A percentile compares a stretch with the other conserved stretches of the same genome.
These are phyloP conservation scores for Cinclus cinclus DNA, from an alignment of 2,113 vertebrate species.

Conservation along the genomic window DNA sequence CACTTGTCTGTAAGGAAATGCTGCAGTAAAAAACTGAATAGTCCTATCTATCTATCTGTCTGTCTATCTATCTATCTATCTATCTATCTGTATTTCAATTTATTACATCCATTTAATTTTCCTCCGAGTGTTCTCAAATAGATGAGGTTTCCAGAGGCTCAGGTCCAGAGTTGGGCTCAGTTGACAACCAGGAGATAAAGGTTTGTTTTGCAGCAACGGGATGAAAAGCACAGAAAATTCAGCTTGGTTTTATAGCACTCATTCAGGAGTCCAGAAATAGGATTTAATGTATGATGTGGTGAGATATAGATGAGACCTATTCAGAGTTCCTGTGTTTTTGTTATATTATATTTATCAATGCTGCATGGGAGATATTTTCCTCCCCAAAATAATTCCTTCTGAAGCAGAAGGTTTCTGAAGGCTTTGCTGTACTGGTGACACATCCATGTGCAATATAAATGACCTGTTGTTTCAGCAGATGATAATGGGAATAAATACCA, in stretches of 20 bases:
- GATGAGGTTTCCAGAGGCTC: conserved; percentile 8
- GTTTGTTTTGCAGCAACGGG: not conserved
- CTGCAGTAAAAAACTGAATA: not conserved
- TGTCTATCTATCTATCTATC: not conserved
- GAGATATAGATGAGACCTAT: conserved; percentile 17
- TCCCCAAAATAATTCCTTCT: not conserved
- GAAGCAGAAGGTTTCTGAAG: not conserved
- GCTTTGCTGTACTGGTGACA: not conserved
- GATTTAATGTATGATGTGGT: conserved; percentile 6
- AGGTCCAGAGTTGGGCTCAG: not conserved
- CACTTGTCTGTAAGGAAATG: not conserved
- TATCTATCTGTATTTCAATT: not conserved
- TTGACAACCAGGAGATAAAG: not conserved
- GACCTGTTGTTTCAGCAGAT: conserved; percentile 33
- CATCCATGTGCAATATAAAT: not conserved
- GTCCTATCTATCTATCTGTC: not conserved
- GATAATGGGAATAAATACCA: conserved; percentile 35
- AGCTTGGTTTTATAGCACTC: conserved; percentile 4
- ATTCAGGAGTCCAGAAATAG: conserved; percentile 10
- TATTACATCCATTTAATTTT: not conserved
- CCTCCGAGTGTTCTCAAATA: not conserved
- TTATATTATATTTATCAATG: not conserved
- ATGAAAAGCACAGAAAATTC: not conserved
- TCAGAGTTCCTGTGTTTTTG: not conserved
- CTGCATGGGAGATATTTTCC: fast-evolving